Base-by-base conservation (phyloP, 2,113 vertebrate genomes). In the Brachirus orientalis region DNA sequence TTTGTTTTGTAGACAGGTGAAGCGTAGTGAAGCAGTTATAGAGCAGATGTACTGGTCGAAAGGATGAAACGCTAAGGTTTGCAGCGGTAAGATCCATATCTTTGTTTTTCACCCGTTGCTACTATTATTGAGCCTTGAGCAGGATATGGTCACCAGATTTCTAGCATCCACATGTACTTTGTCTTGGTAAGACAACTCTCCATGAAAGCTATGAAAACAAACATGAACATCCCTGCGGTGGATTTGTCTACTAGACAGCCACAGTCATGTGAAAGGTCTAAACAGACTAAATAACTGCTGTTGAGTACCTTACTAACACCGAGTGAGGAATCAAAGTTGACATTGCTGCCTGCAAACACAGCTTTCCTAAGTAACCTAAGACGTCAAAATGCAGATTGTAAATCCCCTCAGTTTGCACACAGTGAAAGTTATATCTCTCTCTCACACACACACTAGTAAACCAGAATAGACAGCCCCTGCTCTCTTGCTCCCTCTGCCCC, bases 221-320 rank as follows among this genome's bases (percentile, higher is more conserved):
- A 81, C 58, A 62, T 2, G 35, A 16, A 35, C 11, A 28, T 64
- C 56, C 45, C 47, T 11, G 69, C 52, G 54, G 58, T 64, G 6
- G 65, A 66, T 55, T 51, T 58, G 61, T 61, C 45, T 69, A 72
- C 68, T 72, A 55, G 76, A 80, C 79, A 6, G 83, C 56, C 72
- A 11, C 74, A 68, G 35, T 18, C 47, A 20, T 17, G 69, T 33
- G 67, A 61, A 60, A 51, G 54, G 70, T 69, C 77, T 60, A 71
- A 88, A 77, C 76, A 84, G 80, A 84, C 69, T 63, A n/a, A 79
- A 80, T 79, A 77, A 77, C 76, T 79, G 50, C 52, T 70, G 74
- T 64, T 72, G 61, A 78, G 72, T 69, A 47, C 47, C 58, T 18
- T 14, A 72, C 50, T 78, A 76, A 63, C 50, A 2, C 70, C 19